Percentiles rank a stretch among this genome's conserved stretches.
phyloP scores from a whole-genome alignment of 2,113 vertebrate species.

The Mustela lutreola region DNA sequence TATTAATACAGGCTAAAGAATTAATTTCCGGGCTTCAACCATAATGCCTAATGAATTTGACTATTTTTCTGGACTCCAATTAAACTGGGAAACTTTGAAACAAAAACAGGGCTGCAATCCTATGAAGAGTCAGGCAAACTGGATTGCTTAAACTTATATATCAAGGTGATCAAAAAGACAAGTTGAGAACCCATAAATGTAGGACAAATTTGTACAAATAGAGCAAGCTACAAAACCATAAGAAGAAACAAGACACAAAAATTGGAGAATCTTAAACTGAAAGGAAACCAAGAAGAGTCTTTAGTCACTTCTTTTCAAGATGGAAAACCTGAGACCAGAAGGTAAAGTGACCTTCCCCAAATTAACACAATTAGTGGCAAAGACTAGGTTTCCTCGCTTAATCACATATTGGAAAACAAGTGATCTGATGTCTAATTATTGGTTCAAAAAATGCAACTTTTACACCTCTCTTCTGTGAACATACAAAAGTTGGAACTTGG shows the following conservation, averaged over 20 bases:
- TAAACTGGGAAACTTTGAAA: constrained; percentile 42
- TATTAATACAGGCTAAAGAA: background rate
- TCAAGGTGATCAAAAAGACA: background rate
- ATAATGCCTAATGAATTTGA: background rate
- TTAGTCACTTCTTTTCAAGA: constrained; percentile 3
- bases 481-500: background rate
- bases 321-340: background rate
- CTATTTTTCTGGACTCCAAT: constrained; percentile 20
- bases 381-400: background rate
- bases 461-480: background rate
- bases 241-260: background rate
- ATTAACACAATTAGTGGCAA: background rate
- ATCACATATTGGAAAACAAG: background rate
- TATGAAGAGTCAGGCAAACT: background rate
- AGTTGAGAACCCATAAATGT: background rate
- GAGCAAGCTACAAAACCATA: background rate
- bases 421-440: constrained; percentile 10
- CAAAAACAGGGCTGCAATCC: background rate
- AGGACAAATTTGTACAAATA: background rate
- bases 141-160: background rate
- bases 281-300: background rate
- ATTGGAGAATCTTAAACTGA: background rate
- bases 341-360: background rate
- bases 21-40: background rate
- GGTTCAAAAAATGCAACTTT: background rate